phyloP scores from a whole-genome alignment of 1,140 invertebrate species.

The Tetramorium alpestre region DNA sequence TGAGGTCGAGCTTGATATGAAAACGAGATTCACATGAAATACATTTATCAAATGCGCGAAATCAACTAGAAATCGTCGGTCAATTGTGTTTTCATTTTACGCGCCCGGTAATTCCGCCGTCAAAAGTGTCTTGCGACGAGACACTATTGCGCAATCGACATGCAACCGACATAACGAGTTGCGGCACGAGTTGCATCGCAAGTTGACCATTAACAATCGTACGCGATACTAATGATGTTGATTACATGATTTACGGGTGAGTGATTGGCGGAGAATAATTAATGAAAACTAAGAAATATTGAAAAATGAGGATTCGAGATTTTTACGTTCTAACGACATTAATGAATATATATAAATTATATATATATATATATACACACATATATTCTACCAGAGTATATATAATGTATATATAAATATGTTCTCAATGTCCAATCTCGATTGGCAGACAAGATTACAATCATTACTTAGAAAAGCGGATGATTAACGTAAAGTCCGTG shows the following conservation, averaged over 20 bases:
- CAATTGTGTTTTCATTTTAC: conserved; percentile 21
- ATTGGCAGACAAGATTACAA: conserved; percentile 4
- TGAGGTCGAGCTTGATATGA: conserved; percentile 39
- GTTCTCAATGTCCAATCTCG: conserved; percentile 7
- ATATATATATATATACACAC: conserved; percentile 1
- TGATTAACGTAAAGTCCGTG: background rate
- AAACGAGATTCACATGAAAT: conserved; percentile 33
- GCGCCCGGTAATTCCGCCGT: conserved; percentile 4
- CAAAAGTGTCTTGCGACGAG: conserved; percentile 36
- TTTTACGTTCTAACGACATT: conserved; percentile 25
- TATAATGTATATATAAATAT: conserved; percentile 38
- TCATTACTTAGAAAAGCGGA: conserved; percentile 14
- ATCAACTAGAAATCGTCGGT: background rate
- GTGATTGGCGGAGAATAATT: conserved; percentile 22
- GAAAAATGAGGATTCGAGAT: conserved; percentile 12
- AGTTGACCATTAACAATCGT: conserved; percentile 25
- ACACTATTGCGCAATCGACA: conserved; percentile 38
- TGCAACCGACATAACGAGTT: conserved; percentile 24
- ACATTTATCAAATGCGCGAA: conserved; percentile 40
- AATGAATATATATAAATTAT: conserved; percentile 11
- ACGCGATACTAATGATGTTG: conserved; percentile 3
- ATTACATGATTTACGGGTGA: conserved; percentile 20
- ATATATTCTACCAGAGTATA: background rate
- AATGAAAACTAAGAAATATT: background rate
- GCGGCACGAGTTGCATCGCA: conserved; percentile 16